These are phyloP conservation scores for Zygogramma bicolorata DNA, from an alignment of 2,888 invertebrate species.

Conservation along the genomic window DNA sequence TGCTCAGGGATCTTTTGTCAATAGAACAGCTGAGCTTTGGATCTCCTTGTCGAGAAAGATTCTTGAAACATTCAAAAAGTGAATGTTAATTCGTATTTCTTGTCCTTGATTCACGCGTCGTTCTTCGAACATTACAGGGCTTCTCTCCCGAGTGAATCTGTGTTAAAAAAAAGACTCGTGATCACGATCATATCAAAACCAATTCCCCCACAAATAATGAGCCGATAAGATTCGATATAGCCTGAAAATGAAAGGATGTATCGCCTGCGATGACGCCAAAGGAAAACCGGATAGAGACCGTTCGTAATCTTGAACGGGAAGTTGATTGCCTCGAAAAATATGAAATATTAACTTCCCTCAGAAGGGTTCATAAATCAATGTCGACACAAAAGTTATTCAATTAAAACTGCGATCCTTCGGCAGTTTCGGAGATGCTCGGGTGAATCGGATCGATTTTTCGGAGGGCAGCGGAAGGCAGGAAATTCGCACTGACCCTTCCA, in stretches of 20 bases:
- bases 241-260: neutral
- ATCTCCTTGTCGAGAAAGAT: too few species aligned
- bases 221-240: neutral
- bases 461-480: constrained; percentile 6
- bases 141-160: too few species aligned
- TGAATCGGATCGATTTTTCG: neutral
- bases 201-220: neutral
- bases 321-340: neutral
- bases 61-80: too few species aligned
- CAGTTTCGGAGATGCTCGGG: neutral
- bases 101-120: too few species aligned
- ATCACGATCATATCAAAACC: neutral
- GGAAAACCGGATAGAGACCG: neutral
- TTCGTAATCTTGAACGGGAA: neutral
- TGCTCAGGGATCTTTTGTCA: too few species aligned
- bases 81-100: too few species aligned
- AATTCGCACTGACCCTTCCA: constrained; percentile 42
- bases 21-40: too few species aligned
- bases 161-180: too few species aligned
- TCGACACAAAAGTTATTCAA: neutral
- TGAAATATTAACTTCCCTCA: neutral
- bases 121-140: too few species aligned
- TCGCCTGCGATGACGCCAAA: neutral
- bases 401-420: neutral
- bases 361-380: neutral